phyloP scores from a whole-genome alignment of 2,888 invertebrate species.

The Altica lythri region DNA sequence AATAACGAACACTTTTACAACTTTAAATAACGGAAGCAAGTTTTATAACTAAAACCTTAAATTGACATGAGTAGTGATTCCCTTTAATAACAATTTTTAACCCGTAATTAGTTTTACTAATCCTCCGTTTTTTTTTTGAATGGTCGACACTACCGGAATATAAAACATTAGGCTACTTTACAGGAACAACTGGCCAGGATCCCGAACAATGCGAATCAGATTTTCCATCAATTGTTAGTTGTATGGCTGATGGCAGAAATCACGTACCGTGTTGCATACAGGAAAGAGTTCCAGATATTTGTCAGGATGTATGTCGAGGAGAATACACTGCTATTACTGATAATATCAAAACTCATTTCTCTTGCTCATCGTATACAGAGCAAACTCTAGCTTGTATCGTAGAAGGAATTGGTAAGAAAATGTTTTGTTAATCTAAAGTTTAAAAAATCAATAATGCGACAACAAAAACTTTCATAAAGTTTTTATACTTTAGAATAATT shows the following conservation, averaged over 20 bases:
- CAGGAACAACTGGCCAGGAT: conserved; percentile 78
- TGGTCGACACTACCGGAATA: conserved; percentile 16
- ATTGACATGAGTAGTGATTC: neutral
- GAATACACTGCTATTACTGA: conserved; percentile 85
- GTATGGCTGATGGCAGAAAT: conserved; percentile 81
- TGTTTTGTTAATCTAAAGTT: no score
- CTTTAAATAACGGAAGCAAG: no score
- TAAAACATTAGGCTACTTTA: conserved; percentile 51
- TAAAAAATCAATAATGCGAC: no score
- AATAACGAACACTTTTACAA: no score
- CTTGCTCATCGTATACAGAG: conserved; percentile 81
- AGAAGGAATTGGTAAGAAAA: conserved; percentile 71
- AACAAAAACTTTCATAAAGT: no score
- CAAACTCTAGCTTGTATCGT: conserved; percentile 82
- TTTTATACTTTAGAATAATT: no score
- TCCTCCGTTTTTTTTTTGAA: neutral
- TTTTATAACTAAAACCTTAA: no score
- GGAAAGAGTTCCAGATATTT: conserved; percentile 81
- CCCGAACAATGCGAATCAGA: conserved; percentile 81
- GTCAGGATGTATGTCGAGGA: conserved; percentile 83
- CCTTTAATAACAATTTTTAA: neutral
- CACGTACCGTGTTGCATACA: conserved; percentile 84
- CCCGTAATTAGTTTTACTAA: conserved; percentile 12
- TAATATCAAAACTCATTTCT: conserved; percentile 81
- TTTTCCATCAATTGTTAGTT: conserved; percentile 78